Percentiles rank a stretch among this genome's conserved stretches.
Conservation (phyloP, 2,888 invertebrate genomes). For the Melanostoma mellinum region DNA sequence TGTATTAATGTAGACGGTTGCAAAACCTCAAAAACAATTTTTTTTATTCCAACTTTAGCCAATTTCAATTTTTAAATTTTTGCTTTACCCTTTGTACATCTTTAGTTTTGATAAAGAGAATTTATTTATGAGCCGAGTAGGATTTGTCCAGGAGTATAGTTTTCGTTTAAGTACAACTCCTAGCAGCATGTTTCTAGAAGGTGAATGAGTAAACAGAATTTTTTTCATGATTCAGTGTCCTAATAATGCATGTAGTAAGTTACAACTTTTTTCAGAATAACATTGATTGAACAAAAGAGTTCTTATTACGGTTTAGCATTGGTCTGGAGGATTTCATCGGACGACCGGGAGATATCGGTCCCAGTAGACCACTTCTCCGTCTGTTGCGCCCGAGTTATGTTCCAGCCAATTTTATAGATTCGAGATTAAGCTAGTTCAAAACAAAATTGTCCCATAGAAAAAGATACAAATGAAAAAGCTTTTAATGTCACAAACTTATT, state of each 20-base stretch:
- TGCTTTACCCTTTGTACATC: too few species aligned
- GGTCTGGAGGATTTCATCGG: background rate
- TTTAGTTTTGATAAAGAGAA: background rate
- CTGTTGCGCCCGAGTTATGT: conserved; percentile 14
- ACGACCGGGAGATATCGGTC: conserved; percentile 5
- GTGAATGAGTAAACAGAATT: background rate
- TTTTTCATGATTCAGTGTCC: background rate
- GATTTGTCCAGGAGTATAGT: conserved; percentile 9
- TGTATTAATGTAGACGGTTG: background rate
- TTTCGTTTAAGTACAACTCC: background rate
- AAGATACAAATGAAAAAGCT: background rate
- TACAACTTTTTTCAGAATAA: background rate
- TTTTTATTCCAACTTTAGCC: background rate
- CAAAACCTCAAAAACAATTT: background rate
- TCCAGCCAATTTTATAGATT: background rate
- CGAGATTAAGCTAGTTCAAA: background rate
- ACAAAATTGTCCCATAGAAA: background rate
- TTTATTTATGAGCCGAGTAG: background rate
- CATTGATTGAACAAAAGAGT: background rate
- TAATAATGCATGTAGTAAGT: background rate
- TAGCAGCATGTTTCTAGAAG: background rate
- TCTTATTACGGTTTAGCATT: background rate
- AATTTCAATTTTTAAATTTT: background rate
- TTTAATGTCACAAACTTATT: background rate
- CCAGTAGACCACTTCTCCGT: background rate